These are phyloP conservation scores for Drosophila erecta DNA, from an alignment of 1,140 invertebrate species.

Conservation along the genomic window DNA sequence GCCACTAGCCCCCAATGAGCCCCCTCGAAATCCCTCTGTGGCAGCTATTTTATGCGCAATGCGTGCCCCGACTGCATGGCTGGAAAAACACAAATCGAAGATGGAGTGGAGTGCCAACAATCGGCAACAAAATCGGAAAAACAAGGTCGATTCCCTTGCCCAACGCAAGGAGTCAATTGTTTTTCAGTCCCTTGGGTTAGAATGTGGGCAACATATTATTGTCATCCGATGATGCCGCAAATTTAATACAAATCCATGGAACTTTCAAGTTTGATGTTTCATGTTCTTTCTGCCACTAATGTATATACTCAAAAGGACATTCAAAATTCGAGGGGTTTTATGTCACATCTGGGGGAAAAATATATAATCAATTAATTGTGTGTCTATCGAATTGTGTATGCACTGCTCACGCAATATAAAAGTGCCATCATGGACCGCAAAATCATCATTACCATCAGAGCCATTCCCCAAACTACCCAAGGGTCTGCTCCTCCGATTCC, in stretches of 20 bases:
- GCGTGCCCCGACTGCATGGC: constrained; percentile 69
- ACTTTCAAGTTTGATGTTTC: neutral
- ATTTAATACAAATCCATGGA: constrained; percentile 8
- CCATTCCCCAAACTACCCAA: neutral
- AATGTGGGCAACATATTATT: constrained; percentile 41
- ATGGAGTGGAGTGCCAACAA: constrained; percentile 52
- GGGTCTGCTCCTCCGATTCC: constrained; percentile 11
- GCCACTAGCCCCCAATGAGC: neutral
- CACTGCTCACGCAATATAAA: constrained; percentile 7
- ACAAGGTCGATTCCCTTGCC: constrained; percentile 14
- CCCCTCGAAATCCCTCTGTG: constrained; percentile 38
- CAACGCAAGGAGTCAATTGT: constrained; percentile 66
- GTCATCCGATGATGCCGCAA: constrained; percentile 41
- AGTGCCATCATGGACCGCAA: constrained; percentile 6
- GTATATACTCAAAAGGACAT: neutral
- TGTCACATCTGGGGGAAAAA: too few species aligned
- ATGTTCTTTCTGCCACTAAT: neutral
- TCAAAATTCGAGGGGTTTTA: neutral
- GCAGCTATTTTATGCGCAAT: constrained; percentile 77
- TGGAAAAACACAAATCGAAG: constrained; percentile 70
- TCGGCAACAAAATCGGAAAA: constrained; percentile 32
- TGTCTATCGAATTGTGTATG: neutral
- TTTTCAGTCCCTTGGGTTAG: constrained; percentile 38
- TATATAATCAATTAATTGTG: neutral
- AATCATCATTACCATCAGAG: constrained; percentile 25